Evolutionary conservation across 2,888 invertebrate genomes (phyloP).

Genomic region (Theodoxus fluviatilis): DNA sequence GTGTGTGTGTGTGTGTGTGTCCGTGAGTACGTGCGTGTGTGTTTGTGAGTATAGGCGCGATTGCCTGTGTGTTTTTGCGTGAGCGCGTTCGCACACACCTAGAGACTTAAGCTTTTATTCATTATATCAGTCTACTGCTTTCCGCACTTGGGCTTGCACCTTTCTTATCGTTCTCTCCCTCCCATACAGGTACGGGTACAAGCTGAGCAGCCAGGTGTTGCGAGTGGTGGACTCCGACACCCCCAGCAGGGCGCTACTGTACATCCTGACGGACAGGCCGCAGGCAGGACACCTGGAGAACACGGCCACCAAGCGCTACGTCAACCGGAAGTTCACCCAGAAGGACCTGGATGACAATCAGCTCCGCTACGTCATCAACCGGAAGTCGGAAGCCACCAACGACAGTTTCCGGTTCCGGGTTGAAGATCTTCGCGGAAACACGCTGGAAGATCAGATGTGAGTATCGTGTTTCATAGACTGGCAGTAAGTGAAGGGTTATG

Average conservation of each 20-base stretch:
- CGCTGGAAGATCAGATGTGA: conserved; percentile 55
- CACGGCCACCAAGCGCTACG: conserved; percentile 52
- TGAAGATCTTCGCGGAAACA: conserved; percentile 56
- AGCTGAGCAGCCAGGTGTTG: conserved; percentile 33
- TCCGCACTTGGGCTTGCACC: too few species aligned
- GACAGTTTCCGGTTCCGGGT: conserved; percentile 61
- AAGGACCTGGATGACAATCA: conserved; percentile 60
- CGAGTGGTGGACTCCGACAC: conserved; percentile 55
- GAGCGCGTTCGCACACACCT: too few species aligned
- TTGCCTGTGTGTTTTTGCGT: too few species aligned
- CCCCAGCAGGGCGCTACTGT: conserved; percentile 47
- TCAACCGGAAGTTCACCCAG: conserved; percentile 59
- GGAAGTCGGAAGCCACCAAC: conserved; percentile 45
- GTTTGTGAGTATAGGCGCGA: too few species aligned
- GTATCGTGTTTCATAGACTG: too few species aligned
- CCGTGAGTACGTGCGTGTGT: too few species aligned
- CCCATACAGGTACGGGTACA: conserved; percentile 32
- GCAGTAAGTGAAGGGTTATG: too few species aligned
- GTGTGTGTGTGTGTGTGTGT: too few species aligned
- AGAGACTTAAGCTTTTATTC: too few species aligned
- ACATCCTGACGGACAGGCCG: conserved; percentile 53
- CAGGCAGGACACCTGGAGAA: conserved; percentile 60
- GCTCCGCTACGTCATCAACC: conserved; percentile 54
- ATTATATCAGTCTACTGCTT: too few species aligned
- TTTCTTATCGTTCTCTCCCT: too few species aligned